A percentile compares a stretch with the other conserved stretches of the same genome.
These are phyloP conservation scores for Dolichotis patagonum DNA, from an alignment of 2,113 vertebrate genomes.

Conservation along the genomic window DNA sequence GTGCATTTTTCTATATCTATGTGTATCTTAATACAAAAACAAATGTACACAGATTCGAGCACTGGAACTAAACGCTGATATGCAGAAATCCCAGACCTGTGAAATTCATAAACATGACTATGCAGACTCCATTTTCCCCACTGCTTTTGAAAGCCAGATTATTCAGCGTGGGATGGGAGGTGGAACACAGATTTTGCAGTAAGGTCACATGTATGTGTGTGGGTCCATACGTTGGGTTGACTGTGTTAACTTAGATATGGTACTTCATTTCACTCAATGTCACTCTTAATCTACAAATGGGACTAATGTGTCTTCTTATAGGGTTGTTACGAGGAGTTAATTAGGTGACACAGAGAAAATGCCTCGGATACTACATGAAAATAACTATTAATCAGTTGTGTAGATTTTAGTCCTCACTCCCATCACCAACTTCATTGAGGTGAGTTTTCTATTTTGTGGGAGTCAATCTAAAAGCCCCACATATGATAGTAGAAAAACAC, in stretches of 20 bases:
- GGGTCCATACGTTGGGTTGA: background rate
- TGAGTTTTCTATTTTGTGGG: background rate
- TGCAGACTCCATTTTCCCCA: background rate
- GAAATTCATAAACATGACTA: background rate
- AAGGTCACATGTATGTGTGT: background rate
- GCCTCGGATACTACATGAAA: background rate
- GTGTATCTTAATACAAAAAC: background rate
- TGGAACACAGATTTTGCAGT: background rate
- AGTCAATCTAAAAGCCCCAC: background rate
- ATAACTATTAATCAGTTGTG: background rate
- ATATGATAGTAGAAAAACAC: background rate
- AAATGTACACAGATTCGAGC: background rate
- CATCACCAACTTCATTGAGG: background rate
- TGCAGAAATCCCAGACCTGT: background rate
- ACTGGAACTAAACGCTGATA: background rate
- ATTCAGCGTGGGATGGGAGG: too few species aligned
- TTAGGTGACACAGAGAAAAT: background rate
- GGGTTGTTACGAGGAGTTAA: background rate
- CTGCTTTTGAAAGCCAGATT: background rate
- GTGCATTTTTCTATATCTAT: background rate
- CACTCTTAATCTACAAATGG: background rate
- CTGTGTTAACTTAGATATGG: background rate
- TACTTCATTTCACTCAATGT: background rate
- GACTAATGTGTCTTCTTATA: background rate
- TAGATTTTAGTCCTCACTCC: rapidly evolving